Percentiles rank a stretch among this genome's conserved stretches.
Conservation (phyloP, 1,140 invertebrate species). For the Nilaparvata lugens region DNA sequence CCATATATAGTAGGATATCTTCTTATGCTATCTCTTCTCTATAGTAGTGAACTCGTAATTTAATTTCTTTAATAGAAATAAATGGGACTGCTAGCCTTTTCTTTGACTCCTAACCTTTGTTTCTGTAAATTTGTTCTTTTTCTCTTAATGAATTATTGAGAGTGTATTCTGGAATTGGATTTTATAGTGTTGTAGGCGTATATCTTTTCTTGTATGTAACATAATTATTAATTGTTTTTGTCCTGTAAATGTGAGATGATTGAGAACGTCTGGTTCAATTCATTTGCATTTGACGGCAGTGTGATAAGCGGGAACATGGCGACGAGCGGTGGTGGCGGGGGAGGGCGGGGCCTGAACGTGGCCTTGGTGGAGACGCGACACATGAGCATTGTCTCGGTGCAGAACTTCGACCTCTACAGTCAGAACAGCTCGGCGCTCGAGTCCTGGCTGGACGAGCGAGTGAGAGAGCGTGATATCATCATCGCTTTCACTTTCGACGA, state of each 20-base stretch:
- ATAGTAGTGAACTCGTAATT: too few species aligned
- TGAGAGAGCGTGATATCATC: conserved; percentile 25
- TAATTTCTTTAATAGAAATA: too few species aligned
- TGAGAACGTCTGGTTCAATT: too few species aligned
- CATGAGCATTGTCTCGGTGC: conserved; percentile 21
- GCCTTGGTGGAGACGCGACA: conserved; percentile 25
- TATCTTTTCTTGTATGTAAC: background rate
- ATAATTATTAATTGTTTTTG: background rate
- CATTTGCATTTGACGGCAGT: background rate
- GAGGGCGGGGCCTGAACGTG: conserved; percentile 28
- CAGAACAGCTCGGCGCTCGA: conserved; percentile 26
- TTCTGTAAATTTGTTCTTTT: too few species aligned
- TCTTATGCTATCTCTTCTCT: too few species aligned
- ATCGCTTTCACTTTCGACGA: conserved; percentile 31
- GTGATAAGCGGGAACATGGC: conserved; percentile 16
- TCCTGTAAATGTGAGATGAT: conserved; percentile 9
- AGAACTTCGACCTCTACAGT: conserved; percentile 30
- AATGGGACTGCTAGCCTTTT: too few species aligned
- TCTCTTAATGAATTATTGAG: too few species aligned
- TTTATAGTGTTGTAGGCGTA: background rate
- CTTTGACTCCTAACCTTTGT: too few species aligned
- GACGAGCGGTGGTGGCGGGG: conserved; percentile 9
- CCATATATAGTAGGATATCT: too few species aligned
- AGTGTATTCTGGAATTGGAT: too few species aligned
- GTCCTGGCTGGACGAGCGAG: conserved; percentile 21